phyloP scores from a whole-genome alignment of 2,113 vertebrate species.

The Rissa tridactyla region DNA sequence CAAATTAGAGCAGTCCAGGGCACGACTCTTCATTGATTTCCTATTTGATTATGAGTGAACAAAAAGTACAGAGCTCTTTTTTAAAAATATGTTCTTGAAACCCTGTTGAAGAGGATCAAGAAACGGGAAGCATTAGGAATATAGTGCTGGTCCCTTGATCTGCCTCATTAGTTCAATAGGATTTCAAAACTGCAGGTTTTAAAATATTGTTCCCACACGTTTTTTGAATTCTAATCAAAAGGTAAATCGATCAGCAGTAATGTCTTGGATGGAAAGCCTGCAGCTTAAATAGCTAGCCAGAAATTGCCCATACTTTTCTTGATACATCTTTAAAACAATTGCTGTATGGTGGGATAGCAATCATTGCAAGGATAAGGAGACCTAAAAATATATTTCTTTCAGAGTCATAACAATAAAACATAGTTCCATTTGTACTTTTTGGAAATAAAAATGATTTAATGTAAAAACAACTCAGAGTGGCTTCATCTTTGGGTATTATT shows the following conservation, averaged over 20 bases:
- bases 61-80: neutral
- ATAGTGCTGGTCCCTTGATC: neutral
- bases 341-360: constrained; percentile 39
- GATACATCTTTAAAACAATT: constrained; percentile 61
- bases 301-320: constrained; percentile 50
- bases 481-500: constrained; percentile 51
- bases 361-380: constrained; percentile 15
- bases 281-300: constrained; percentile 39
- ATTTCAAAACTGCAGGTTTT: constrained; percentile 35
- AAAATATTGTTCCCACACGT: constrained; percentile 30
- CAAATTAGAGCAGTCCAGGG: constrained; percentile 3
- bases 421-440: constrained; percentile 32
- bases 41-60: constrained; percentile 28
- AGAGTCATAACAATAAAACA: constrained; percentile 54
- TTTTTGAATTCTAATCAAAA: constrained; percentile 57
- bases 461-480: neutral
- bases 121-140: neutral
- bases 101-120: neutral
- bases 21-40: constrained; percentile 29
- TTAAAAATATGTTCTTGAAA: constrained; percentile 8
- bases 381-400: constrained; percentile 52
- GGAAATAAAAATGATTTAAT: constrained; percentile 59
- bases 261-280: neutral
- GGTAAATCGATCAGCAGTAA: constrained; percentile 17
- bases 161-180: constrained; percentile 30